Evolutionary conservation across 2,113 vertebrate genomes (phyloP).

Genomic region (Lonchura striata): DNA sequence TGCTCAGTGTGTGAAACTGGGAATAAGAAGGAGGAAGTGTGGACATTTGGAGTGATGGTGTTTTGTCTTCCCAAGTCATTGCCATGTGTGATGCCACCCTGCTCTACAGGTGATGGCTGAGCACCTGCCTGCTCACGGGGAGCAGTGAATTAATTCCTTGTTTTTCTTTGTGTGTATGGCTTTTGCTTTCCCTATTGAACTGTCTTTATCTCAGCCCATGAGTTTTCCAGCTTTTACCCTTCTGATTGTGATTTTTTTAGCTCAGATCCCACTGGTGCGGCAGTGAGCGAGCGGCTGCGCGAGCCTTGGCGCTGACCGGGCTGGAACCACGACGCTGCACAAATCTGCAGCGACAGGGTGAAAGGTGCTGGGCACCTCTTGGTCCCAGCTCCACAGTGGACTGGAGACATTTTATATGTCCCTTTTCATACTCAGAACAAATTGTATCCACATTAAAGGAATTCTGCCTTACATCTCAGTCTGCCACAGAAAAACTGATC

Average conservation of each 20-base stretch:
- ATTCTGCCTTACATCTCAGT: neutral
- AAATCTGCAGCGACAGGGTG: neutral
- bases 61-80: no score
- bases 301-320: neutral
- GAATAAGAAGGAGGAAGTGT: no score
- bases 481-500: neutral
- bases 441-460: neutral
- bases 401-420: neutral
- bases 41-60: no score
- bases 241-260: no score
- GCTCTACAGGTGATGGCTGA: neutral
- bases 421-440: neutral
- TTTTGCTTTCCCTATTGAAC: neutral
- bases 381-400: neutral
- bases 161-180: neutral
- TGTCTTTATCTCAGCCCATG: neutral
- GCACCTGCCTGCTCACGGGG: neutral
- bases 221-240: neutral
- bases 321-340: fast-evolving
- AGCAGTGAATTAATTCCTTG: neutral
- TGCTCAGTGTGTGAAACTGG: no score
- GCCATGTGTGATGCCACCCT: no score
- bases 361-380: neutral
- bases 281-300: fast-evolving
- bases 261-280: neutral